Conservation (phyloP, 2,797 vertebrate species). For the Pseudochromis fuscus region DNA sequence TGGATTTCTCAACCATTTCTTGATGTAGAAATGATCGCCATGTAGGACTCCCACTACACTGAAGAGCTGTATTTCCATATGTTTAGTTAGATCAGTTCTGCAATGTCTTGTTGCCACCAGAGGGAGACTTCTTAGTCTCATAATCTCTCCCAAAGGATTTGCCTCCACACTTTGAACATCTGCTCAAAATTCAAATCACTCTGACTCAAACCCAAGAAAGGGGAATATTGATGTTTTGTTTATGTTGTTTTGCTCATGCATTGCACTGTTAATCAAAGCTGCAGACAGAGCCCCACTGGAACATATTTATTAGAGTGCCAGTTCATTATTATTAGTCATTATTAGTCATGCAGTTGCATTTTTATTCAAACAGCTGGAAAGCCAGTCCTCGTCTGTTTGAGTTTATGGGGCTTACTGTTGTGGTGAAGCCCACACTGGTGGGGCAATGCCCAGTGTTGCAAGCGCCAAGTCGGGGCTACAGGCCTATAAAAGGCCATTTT, state of each 20-base stretch:
- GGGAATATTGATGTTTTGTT: conserved; percentile 45
- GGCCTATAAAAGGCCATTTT: conserved; percentile 79
- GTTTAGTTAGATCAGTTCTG: conserved; percentile 5
- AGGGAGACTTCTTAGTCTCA: conserved; percentile 75
- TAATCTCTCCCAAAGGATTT: conserved; percentile 48
- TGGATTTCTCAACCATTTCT: too few relatives aligned
- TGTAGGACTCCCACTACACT: background rate
- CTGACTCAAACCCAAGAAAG: conserved; percentile 35
- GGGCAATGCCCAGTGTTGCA: conserved; percentile 67
- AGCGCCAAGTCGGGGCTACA: conserved; percentile 51
- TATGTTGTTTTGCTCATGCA: conserved; percentile 47
- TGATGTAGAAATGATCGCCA: background rate
- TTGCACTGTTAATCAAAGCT: conserved; percentile 50
- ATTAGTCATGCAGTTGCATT: conserved; percentile 66
- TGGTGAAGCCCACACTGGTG: conserved; percentile 69
- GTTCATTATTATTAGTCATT: conserved; percentile 70
- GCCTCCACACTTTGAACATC: conserved; percentile 53
- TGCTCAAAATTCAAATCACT: conserved; percentile 58
- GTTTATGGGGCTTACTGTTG: conserved; percentile 76
- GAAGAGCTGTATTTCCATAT: background rate
- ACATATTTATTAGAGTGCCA: conserved; percentile 54
- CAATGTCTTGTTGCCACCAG: conserved; percentile 77
- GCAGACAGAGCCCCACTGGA: conserved; percentile 31
- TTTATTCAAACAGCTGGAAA: conserved; percentile 66
- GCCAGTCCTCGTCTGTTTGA: conserved; percentile 50